phyloP scores from a whole-genome alignment of 2,797 vertebrate species.

The Borostomias antarcticus region DNA sequence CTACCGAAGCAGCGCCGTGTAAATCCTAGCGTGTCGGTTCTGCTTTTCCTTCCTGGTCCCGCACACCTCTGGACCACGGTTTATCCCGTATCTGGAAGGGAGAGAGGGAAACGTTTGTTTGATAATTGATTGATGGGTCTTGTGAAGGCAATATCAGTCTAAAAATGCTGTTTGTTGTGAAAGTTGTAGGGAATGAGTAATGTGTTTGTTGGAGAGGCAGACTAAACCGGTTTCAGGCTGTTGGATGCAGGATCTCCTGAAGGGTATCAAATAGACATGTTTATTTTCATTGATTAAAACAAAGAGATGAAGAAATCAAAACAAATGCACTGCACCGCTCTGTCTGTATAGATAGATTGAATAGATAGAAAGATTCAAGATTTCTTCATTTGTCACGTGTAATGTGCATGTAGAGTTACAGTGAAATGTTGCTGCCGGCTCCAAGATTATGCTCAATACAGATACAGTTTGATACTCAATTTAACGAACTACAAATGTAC shows the following conservation, averaged over 20 bases:
- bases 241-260: slow-evolving; percentile 43
- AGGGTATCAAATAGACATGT: slow-evolving; percentile 32
- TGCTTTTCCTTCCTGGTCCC: slow-evolving; percentile 19
- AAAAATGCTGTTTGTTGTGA: slow-evolving; percentile 47
- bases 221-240: slow-evolving; percentile 3
- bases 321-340: no score
- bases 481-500: no score
- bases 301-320: no score
- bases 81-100: slow-evolving; percentile 55
- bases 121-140: slow-evolving; percentile 61
- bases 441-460: no score
- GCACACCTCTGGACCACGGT: slow-evolving; percentile 36
- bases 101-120: slow-evolving; percentile 35
- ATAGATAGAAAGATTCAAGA: no score
- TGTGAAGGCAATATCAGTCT: slow-evolving; percentile 52
- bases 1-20: slow-evolving; percentile 44
- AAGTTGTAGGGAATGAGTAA: slow-evolving; percentile 54
- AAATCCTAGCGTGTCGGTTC: slow-evolving; percentile 42
- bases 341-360: no score
- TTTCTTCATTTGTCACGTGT: no score
- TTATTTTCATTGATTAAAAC: no score
- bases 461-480: no score
- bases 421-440: no score
- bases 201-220: slow-evolving; percentile 37
- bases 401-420: no score